Conservation (phyloP, 2,113 vertebrate genomes). For the Xenopus tropicalis region UCB_Xtro_10.0 CM004446.2:8489501-8490000, state of each 20-base stretch:
- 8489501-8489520: too few species aligned
- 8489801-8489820: background rate
- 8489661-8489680: background rate
- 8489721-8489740: background rate
- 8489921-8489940: constrained; percentile 12
- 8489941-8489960: constrained; percentile 4
- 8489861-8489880: background rate
- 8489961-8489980: constrained; percentile 33
- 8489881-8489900: constrained; percentile 32
- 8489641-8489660: background rate
- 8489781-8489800: background rate
- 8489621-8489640: background rate
- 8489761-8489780: background rate
- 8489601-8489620: background rate
- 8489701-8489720: background rate
- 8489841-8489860: constrained; percentile 15
- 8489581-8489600: too few species aligned
- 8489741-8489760: background rate
- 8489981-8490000: constrained; percentile 14
- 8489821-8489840: constrained; percentile 10
- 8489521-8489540: too few species aligned
- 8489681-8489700: background rate
- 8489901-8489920: constrained; percentile 20
- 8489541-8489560: too few species aligned
- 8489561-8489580: too few species aligned